phyloP scores from a whole-genome alignment of 2,113 vertebrate genomes.

The Tringa solitaria region DNA sequence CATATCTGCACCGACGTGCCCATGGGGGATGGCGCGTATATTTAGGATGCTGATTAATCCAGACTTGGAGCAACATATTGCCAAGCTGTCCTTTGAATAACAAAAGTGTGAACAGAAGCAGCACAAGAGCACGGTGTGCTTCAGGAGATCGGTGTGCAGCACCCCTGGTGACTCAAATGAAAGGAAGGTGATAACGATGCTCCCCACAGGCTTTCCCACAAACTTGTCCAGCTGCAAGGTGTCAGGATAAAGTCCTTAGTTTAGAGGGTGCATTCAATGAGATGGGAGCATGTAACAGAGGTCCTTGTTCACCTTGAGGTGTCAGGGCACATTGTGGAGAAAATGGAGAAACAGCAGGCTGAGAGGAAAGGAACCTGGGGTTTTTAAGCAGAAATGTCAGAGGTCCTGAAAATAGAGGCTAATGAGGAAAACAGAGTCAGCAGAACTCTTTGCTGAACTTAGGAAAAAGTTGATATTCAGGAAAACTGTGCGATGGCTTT shows the following conservation, averaged over 20 bases:
- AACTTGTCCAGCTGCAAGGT: not conserved
- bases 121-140: not conserved
- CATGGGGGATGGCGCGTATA: fast-evolving
- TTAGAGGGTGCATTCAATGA: not conserved
- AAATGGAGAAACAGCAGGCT: not conserved
- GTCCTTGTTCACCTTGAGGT: not conserved
- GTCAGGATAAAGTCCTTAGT: not conserved
- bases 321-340: not conserved
- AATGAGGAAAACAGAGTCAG: not conserved
- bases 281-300: not conserved
- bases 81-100: not conserved
- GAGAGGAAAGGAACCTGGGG: not conserved
- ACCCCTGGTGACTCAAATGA: not conserved
- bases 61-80: not conserved
- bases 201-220: not conserved
- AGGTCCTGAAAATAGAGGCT: not conserved
- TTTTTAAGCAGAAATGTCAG: not conserved
- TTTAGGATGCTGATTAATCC: not conserved
- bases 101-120: not conserved
- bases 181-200: not conserved
- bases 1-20: fast-evolving
- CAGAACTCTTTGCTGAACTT: not conserved
- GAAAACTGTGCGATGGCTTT: not conserved
- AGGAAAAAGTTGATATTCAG: not conserved
- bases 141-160: not conserved